phyloP scores from a whole-genome alignment of 2,113 vertebrate species.

The Siniperca chuatsi region DNA sequence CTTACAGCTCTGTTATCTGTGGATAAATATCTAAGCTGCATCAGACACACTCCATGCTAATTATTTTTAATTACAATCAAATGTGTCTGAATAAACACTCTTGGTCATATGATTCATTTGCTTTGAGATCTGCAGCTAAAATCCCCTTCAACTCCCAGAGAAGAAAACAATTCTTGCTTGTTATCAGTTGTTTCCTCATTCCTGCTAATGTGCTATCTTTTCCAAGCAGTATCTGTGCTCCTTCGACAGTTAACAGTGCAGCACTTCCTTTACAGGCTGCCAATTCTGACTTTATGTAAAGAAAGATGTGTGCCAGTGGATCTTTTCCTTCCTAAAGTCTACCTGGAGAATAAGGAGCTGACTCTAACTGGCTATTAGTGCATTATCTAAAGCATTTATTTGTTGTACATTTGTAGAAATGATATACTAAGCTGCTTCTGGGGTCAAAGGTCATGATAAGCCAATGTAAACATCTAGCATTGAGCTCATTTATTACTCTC shows the following conservation, averaged over 20 bases:
- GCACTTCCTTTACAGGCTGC: slow-evolving; percentile 49
- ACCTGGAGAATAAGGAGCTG: slow-evolving; percentile 27
- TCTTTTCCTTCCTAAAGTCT: slow-evolving; percentile 42
- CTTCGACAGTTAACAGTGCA: slow-evolving; percentile 55
- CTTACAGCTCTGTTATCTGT: slow-evolving; percentile 27
- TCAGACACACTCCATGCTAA: slow-evolving; percentile 8
- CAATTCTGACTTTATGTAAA: slow-evolving; percentile 48
- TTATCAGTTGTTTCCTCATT: slow-evolving; percentile 60
- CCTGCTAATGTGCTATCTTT: slow-evolving; percentile 48
- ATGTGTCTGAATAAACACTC: slow-evolving; percentile 23
- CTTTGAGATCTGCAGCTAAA: slow-evolving; percentile 32
- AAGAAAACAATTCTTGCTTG: slow-evolving; percentile 36
- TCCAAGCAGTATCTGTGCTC: slow-evolving; percentile 26
- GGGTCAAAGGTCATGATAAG: slow-evolving; percentile 35
- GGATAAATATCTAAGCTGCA: slow-evolving; percentile 25
- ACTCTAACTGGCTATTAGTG: slow-evolving; percentile 38
- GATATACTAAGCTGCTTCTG: neutral
- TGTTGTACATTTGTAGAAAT: slow-evolving; percentile 21
- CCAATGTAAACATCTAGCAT: slow-evolving; percentile 21
- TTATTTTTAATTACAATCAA: slow-evolving; percentile 47
- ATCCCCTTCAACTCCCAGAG: slow-evolving; percentile 13
- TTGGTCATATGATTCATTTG: slow-evolving; percentile 20
- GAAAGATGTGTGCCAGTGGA: slow-evolving; percentile 43
- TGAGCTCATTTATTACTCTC: slow-evolving; percentile 2
- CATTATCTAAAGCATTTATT: slow-evolving; percentile 21